phyloP scores from a whole-genome alignment of 2,797 vertebrate genomes.

The Caiman crocodilus region DNA sequence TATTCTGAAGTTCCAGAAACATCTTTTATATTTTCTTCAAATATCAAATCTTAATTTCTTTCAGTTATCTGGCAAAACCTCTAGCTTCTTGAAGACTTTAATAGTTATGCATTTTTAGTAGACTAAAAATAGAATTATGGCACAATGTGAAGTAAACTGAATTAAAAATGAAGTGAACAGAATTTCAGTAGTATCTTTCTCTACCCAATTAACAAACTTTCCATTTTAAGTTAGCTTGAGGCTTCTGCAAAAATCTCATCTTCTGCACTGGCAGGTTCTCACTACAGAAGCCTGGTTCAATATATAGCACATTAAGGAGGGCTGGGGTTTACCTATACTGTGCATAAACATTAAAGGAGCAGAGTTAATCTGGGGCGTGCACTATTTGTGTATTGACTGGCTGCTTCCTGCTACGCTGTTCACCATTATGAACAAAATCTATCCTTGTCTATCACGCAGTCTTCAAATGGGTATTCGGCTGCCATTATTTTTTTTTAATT shows the following conservation, averaged over 20 bases:
- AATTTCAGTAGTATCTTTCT: background rate
- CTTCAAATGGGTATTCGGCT: background rate
- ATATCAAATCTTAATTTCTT: background rate
- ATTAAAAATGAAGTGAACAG: background rate
- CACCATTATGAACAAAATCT: background rate
- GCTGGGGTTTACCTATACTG: background rate
- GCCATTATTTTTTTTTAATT: background rate
- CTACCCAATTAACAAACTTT: background rate
- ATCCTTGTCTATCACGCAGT: background rate
- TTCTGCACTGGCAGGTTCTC: background rate
- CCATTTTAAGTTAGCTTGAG: background rate
- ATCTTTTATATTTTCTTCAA: background rate
- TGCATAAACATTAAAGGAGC: background rate
- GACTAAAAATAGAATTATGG: background rate
- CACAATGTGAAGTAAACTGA: background rate
- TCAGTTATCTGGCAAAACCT: background rate
- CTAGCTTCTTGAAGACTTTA: background rate
- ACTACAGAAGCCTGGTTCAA: background rate
- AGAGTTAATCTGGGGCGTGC: background rate
- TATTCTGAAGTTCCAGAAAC: background rate
- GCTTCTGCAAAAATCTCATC: background rate
- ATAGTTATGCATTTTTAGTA: background rate
- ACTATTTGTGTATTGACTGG: background rate
- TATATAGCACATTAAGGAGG: background rate
- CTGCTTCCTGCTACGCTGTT: background rate